A percentile compares a stretch with the other conserved stretches of the same genome.
These are phyloP conservation scores for Oopsacas minuta DNA, from an alignment of 37 sponge, comb jelly and placozoan species.

Conservation along the genomic window DNA sequence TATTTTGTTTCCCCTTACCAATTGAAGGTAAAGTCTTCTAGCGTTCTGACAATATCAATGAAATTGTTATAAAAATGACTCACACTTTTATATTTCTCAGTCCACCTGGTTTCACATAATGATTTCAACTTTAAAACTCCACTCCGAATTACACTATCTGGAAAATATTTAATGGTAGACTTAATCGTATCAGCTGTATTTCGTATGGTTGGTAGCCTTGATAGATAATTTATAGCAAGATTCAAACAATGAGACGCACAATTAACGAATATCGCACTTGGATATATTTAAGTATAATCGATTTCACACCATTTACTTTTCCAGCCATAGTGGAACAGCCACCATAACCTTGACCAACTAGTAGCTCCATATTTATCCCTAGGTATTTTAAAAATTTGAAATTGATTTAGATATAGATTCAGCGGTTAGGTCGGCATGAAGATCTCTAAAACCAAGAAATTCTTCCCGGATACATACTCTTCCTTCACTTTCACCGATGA, in stretches of 20 bases:
- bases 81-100: not conserved
- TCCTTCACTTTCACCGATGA: not conserved
- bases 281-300: too few species aligned
- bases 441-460: too few species aligned
- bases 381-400: too few species aligned
- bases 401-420: too few species aligned
- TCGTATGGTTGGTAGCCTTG: not conserved
- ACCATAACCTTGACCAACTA: too few species aligned
- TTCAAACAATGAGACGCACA: not conserved
- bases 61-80: not conserved
- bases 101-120: conserved; percentile 5
- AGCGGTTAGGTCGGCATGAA: too few species aligned
- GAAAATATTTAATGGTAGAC: not conserved
- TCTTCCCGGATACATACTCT: too few species aligned
- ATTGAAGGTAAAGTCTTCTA: not conserved
- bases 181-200: conserved; percentile 6
- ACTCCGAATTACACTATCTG: not conserved
- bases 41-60: not conserved
- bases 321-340: too few species aligned
- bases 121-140: not conserved
- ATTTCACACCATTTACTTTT: too few species aligned
- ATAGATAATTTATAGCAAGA: not conserved
- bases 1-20: not conserved
- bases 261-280: not conserved
- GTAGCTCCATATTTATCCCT: too few species aligned